Conservation (phyloP, 2,888 invertebrate genomes). For the Agelastica alni region DNA sequence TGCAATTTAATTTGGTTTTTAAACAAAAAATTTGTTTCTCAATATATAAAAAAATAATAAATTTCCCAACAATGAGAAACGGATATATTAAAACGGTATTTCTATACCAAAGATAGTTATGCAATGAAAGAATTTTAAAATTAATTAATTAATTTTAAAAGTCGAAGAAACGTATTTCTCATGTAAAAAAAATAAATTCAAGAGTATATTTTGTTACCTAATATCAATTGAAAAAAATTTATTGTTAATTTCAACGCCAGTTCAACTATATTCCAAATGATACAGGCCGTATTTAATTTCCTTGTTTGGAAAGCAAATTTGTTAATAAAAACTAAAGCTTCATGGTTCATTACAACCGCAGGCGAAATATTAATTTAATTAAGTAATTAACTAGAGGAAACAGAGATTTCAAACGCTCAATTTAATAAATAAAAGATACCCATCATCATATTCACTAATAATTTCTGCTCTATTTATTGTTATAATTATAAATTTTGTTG, state of each 20-base stretch:
- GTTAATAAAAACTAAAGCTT: constrained; percentile 5
- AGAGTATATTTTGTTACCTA: too few relatives aligned
- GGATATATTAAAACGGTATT: too few relatives aligned
- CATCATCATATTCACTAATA: constrained; percentile 8
- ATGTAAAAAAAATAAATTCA: too few relatives aligned
- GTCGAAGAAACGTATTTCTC: too few relatives aligned
- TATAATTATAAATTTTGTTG: background rate
- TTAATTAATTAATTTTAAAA: too few relatives aligned
- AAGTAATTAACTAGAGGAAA: constrained; percentile 7
- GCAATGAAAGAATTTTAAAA: too few relatives aligned
- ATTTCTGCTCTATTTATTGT: constrained; percentile 13
- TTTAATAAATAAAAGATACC: constrained; percentile 1
- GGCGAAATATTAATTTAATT: constrained; percentile 10
- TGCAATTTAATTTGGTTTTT: too few relatives aligned
- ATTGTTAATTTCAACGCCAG: background rate
- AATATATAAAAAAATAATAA: too few relatives aligned
- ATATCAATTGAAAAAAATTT: too few relatives aligned
- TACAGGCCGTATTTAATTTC: constrained; percentile 1
- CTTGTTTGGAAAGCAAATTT: constrained; percentile 10
- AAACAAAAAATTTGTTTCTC: too few relatives aligned
- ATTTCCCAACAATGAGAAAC: too few relatives aligned
- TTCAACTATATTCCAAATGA: background rate
- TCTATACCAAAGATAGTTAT: too few relatives aligned
- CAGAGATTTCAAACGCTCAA: background rate
- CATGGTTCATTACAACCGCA: constrained; percentile 10